Conservation (phyloP, 2,888 invertebrate genomes). For the Omphaloscelis lunosa region DNA sequence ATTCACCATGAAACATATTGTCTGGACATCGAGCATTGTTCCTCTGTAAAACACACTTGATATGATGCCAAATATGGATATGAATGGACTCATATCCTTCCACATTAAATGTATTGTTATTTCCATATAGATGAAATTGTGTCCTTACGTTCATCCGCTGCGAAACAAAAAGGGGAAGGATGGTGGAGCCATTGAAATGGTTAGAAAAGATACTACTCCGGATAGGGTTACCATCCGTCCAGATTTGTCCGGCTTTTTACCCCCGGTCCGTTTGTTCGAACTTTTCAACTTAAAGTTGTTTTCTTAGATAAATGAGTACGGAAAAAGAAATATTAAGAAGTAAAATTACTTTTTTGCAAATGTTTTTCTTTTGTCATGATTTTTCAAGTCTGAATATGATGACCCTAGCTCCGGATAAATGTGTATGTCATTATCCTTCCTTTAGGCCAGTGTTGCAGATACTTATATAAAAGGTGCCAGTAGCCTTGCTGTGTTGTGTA, state of each 20-base stretch:
- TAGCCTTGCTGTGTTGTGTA: conserved; percentile 1
- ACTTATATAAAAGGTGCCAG: conserved; percentile 22
- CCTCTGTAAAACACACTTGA: conserved; percentile 48
- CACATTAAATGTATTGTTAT: conserved; percentile 63
- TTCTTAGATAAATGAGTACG: background rate
- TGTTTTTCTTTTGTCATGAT: too few relatives aligned
- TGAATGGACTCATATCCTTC: conserved; percentile 58
- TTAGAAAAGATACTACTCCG: conserved; percentile 39
- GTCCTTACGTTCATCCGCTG: conserved; percentile 39
- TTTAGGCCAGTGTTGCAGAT: conserved; percentile 21
- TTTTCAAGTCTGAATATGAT: background rate
- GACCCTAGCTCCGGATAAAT: conserved; percentile 31
- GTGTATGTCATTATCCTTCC: conserved; percentile 39
- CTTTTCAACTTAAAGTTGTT: background rate
- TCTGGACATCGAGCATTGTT: conserved; percentile 45
- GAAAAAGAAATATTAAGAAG: background rate
- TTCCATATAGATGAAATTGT: conserved; percentile 65
- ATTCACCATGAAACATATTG: conserved; percentile 24
- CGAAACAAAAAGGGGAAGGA: conserved; percentile 48
- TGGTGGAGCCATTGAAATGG: conserved; percentile 41
- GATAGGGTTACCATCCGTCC: conserved; percentile 20
- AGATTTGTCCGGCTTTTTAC: background rate
- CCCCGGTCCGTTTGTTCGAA: background rate
- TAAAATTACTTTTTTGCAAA: background rate
- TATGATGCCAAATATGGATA: conserved; percentile 65